Evolutionary conservation across 2,113 vertebrate species (phyloP).

Genomic region (Tamias sibiricus): DNA sequence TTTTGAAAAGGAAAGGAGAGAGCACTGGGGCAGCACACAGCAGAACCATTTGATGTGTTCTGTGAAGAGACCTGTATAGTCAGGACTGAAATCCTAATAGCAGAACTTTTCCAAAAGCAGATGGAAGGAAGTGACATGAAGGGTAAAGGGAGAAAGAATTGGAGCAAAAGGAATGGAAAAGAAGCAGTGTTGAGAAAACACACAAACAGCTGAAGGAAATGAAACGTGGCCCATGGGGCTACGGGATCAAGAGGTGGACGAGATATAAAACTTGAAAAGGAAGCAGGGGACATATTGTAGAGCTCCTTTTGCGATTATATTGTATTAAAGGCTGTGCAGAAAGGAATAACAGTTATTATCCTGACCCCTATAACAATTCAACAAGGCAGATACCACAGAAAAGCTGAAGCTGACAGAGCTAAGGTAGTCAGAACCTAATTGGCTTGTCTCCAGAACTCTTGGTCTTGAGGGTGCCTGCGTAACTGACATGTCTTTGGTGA

Average conservation of each 20-base stretch:
- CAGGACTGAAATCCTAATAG: not conserved
- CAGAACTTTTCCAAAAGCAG: not conserved
- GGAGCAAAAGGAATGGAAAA: not conserved
- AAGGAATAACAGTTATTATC: not conserved
- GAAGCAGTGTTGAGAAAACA: not conserved
- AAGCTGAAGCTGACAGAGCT: not conserved
- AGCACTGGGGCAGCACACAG: not conserved
- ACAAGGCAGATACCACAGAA: not conserved
- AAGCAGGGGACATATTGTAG: not conserved
- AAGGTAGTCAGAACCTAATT: not conserved
- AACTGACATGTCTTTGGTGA: not conserved
- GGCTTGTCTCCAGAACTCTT: not conserved
- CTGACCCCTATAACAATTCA: not conserved
- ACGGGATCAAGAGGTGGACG: no score
- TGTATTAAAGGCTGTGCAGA: not conserved
- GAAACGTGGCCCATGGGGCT: not conserved
- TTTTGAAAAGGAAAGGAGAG: not conserved
- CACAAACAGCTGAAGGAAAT: not conserved
- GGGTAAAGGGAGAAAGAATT: not conserved
- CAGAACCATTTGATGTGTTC: not conserved
- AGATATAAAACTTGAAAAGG: not conserved
- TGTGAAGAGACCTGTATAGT: not conserved
- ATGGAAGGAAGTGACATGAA: not conserved
- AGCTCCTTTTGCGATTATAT: not conserved
- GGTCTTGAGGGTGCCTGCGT: accelerated